Conservation (phyloP, 2,113 vertebrate species). For the Loxodonta africana region DNA sequence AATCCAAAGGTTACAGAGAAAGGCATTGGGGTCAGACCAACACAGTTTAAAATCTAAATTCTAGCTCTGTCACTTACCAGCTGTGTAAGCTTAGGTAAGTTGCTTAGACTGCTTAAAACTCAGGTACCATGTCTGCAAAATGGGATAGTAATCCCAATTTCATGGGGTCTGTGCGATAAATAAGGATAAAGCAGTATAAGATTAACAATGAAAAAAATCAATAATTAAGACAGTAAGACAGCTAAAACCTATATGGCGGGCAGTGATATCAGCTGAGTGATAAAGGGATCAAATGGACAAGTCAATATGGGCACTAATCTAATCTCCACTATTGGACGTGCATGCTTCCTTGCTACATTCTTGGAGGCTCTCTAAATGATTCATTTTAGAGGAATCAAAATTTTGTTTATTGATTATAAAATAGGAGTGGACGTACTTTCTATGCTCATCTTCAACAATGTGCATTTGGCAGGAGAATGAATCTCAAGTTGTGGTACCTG, state of each 20-base stretch:
- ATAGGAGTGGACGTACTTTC: neutral
- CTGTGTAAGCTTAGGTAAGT: neutral
- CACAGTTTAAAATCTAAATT: neutral
- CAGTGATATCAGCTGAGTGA: rapidly evolving
- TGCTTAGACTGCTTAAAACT: neutral
- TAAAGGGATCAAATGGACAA: no score
- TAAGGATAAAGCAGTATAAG: no score
- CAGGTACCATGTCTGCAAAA: no score
- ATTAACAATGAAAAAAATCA: neutral
- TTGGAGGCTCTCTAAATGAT: neutral
- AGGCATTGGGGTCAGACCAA: neutral
- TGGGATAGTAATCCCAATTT: neutral
- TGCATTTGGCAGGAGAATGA: neutral
- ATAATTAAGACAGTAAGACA: neutral
- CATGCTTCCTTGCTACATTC: rapidly evolving
- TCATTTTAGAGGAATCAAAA: neutral
- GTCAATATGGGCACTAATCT: rapidly evolving
- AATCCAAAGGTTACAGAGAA: neutral
- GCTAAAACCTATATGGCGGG: no score
- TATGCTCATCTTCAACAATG: neutral
- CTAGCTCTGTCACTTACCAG: neutral
- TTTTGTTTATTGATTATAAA: neutral
- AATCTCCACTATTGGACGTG: no score
- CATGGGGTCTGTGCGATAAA: neutral
- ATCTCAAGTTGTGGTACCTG: neutral